Base-by-base conservation (phyloP, 2,113 vertebrate genomes). In the Holacanthus passer region DNA sequence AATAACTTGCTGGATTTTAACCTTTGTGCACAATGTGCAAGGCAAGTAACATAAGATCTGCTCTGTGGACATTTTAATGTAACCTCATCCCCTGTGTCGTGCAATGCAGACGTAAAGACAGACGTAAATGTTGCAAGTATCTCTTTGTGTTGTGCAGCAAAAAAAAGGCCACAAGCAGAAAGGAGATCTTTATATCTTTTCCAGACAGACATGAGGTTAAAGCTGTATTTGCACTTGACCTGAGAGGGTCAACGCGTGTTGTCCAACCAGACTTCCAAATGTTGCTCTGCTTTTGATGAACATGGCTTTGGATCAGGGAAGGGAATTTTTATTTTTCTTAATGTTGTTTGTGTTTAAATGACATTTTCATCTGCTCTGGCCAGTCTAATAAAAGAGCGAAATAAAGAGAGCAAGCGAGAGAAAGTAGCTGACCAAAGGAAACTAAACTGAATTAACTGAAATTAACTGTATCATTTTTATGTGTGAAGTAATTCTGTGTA, bases 1-100 rank as follows among this genome's bases (percentile, higher is more conserved):
- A 13, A 27, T 16, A 83, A 70, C 64, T 37, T 59, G 37, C 53
- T 70, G 65, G 39, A 64, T 68, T 68, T 39, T 11, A 81, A 81
- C 77, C 43, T 69, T 7, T 58, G 48, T 32, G 31, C 12, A 29
- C 63, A 62, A 52, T 66, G 68, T 47, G 37, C 48, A 68, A 14
- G 22, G 17, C 43, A 56, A 1, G 35, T 29, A 60, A 62, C 39
- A 68, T 20, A 22, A 45, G 27, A 62, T 75, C 17, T 55, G 62
- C 60, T 50, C 43, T 24, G 60, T 50, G 62, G 69, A 76, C 41
- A 31, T 60, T 60, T 75, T 31, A 68, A 47, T 78, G 70, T 71
- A 56, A 79, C 67, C 41, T 67, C 35, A 68, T 66, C 56, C 53
- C 75, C 58, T 35, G 43, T 43, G 45, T 16, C 47, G 17, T 50